A percentile compares a stretch with the other conserved stretches of the same genome.
phyloP scores from a whole-genome alignment of 2,888 invertebrate genomes.

The Drosophila dives region DNA sequence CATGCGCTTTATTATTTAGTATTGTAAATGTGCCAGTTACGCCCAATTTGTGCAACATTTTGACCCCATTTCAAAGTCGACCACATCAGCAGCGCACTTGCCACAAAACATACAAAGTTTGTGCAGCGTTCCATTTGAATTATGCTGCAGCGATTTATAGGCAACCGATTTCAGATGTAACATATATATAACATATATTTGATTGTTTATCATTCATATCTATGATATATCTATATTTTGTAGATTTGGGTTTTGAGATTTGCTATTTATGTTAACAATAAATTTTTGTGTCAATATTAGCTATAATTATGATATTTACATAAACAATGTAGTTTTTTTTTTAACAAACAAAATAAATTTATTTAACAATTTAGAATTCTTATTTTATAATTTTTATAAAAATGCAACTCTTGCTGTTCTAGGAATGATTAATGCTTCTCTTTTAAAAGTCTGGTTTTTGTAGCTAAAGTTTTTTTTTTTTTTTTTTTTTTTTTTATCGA shows the following conservation, averaged over 20 bases:
- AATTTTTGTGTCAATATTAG: not conserved
- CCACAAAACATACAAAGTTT: slow-evolving; percentile 83
- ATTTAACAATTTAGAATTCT: too few relatives aligned
- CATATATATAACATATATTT: not conserved
- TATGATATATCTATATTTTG: not conserved
- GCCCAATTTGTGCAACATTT: slow-evolving; percentile 86
- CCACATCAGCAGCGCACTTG: slow-evolving; percentile 87
- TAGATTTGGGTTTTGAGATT: not conserved
- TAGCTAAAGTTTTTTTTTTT: not conserved
- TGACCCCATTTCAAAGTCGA: slow-evolving; percentile 88
- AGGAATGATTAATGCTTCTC: not conserved
- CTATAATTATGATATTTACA: not conserved
- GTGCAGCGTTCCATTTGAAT: slow-evolving; percentile 53
- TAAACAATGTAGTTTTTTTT: too few relatives aligned
- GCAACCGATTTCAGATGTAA: slow-evolving; percentile 88
- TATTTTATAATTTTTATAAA: too few relatives aligned
- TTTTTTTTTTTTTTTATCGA: not conserved
- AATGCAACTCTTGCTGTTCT: too few relatives aligned
- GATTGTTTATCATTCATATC: not conserved
- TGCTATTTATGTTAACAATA: not conserved
- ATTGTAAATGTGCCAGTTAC: slow-evolving; percentile 88
- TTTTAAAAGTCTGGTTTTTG: not conserved
- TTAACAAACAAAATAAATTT: too few relatives aligned
- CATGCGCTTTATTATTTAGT: slow-evolving; percentile 88
- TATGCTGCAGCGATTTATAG: slow-evolving; percentile 86